Conservation (phyloP, 1,140 invertebrate genomes). For the Meteorus sp. region DNA sequence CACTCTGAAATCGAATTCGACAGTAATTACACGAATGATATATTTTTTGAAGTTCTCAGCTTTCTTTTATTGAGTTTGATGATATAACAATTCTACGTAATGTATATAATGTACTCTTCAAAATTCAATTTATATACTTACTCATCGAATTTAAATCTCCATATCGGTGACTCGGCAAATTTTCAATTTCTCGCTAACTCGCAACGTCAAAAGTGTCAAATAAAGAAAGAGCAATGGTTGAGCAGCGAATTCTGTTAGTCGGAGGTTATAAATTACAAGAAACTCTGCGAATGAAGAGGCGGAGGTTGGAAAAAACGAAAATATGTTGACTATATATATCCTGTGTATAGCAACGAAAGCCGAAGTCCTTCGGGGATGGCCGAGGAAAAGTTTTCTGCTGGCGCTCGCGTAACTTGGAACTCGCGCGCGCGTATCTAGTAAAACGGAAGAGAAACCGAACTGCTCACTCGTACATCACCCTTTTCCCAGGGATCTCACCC, state of each 20-base stretch:
- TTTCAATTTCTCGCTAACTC: slow-evolving; percentile 11
- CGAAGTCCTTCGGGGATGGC: slow-evolving; percentile 46
- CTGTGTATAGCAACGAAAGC: slow-evolving; percentile 12
- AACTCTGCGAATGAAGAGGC: slow-evolving; percentile 21
- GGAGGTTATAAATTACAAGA: slow-evolving; percentile 52
- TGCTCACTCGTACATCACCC: slow-evolving; percentile 49
- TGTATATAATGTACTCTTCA: too few relatives aligned
- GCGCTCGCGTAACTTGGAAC: slow-evolving; percentile 53
- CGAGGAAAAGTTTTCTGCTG: slow-evolving; percentile 51
- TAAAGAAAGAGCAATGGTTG: slow-evolving; percentile 43
- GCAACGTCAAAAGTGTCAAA: slow-evolving; percentile 30
- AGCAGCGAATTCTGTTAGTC: slow-evolving; percentile 52
- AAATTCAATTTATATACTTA: background rate
- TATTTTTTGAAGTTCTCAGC: too few relatives aligned
- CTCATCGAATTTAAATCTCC: background rate
- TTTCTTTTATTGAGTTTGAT: too few relatives aligned
- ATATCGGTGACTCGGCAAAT: slow-evolving; percentile 9
- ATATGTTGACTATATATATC: background rate
- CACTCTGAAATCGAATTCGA: too few relatives aligned
- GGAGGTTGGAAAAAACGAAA: background rate
- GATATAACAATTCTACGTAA: too few relatives aligned
- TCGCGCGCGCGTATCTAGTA: slow-evolving; percentile 43
- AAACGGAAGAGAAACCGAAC: slow-evolving; percentile 48
- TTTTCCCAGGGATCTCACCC: slow-evolving; percentile 21
- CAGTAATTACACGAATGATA: too few relatives aligned